phyloP scores from a whole-genome alignment of 2,113 vertebrate species.

The Saguinus midas region DNA sequence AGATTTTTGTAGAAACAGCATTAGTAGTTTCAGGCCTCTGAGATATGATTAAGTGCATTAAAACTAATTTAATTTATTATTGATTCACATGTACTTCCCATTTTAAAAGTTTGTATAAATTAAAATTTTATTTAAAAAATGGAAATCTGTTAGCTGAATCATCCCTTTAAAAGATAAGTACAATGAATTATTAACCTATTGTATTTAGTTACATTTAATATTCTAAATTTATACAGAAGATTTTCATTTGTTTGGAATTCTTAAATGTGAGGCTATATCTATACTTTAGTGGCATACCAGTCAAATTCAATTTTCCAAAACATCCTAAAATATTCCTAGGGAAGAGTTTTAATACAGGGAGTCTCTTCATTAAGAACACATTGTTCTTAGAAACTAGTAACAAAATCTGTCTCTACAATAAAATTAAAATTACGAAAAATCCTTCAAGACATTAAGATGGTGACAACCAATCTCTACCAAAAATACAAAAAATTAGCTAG shows the following conservation, averaged over 20 bases:
- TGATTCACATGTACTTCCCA: background rate
- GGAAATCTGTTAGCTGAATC: background rate
- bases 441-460: background rate
- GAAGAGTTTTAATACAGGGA: background rate
- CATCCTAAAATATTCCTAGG: background rate
- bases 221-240: slow-evolving; percentile 1
- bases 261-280: background rate
- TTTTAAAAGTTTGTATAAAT: slow-evolving; percentile 8
- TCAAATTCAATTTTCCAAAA: background rate
- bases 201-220: background rate
- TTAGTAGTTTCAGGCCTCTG: slow-evolving; percentile 24
- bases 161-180: background rate
- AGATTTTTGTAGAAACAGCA: slow-evolving; percentile 41
- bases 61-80: slow-evolving; percentile 51
- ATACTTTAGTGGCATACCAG: background rate
- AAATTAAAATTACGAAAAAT: background rate
- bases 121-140: background rate
- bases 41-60: slow-evolving; percentile 30
- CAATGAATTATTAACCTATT: background rate
- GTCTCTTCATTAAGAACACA: background rate
- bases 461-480: too few relatives aligned
- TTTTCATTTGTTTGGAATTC: background rate
- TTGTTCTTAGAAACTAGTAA: background rate
- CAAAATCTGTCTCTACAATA: background rate
- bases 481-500: too few relatives aligned